These are phyloP conservation scores for Argyresthia goedartella DNA, from an alignment of 2,888 invertebrate species.

Conservation along the genomic window DNA sequence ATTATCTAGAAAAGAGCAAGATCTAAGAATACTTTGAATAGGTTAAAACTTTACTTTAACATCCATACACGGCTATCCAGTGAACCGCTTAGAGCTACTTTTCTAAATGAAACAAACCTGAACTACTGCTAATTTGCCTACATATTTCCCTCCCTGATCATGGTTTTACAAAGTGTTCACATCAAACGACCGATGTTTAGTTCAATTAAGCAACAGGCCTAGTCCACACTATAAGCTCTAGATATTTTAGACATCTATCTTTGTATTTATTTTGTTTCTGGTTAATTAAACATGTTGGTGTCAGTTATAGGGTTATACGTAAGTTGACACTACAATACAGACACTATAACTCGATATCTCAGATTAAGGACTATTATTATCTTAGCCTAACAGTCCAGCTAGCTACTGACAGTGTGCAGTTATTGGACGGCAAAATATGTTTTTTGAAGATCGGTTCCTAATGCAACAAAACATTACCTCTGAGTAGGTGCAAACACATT, in stretches of 20 bases:
- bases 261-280: constrained; percentile 33
- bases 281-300: not conserved
- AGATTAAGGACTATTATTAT: no score
- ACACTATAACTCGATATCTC: constrained; percentile 1
- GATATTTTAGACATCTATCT: constrained; percentile 53
- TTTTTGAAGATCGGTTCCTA: constrained; percentile 12
- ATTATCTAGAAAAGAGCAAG: constrained; percentile 18
- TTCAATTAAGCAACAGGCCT: constrained; percentile 39
- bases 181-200: no score
- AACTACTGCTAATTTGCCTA: no score
- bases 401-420: constrained; percentile 18
- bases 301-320: not conserved
- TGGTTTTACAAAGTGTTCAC: not conserved
- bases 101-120: no score
- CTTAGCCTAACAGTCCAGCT: constrained; percentile 40
- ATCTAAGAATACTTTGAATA: constrained; percentile 1
- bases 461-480: not conserved
- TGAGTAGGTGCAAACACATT: no score
- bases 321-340: no score
- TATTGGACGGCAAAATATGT: constrained; percentile 64
- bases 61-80: not conserved
- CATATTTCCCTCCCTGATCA: no score
- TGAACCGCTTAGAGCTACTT: not conserved
- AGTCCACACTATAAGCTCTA: constrained; percentile 66
- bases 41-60: constrained; percentile 2